phyloP scores from a whole-genome alignment of 2,113 vertebrate species.

The Tauraco erythrolophus region DNA sequence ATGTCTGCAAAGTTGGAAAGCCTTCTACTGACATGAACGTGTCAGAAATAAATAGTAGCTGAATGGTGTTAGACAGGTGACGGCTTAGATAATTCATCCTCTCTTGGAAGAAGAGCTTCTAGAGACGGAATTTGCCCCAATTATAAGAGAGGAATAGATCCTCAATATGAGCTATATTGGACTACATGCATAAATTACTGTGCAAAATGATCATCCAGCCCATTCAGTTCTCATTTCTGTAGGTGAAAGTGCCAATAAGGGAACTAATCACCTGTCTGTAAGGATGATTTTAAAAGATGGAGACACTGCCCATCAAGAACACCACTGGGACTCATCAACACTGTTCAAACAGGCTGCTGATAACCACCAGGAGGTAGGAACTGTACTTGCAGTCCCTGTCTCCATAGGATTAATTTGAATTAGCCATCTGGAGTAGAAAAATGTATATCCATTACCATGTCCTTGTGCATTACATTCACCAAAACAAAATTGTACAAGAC shows the following conservation, averaged over 20 bases:
- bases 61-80: slow-evolving; percentile 49
- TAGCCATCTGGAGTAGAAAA: background rate
- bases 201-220: slow-evolving; percentile 10
- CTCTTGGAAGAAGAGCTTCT: slow-evolving; percentile 8
- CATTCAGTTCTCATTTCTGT: slow-evolving; percentile 9
- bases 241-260: slow-evolving; percentile 36
- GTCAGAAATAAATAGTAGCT: slow-evolving; percentile 47
- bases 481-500: background rate
- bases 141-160: background rate
- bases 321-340: background rate
- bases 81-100: slow-evolving; percentile 15
- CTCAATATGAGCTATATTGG: slow-evolving; percentile 29
- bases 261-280: slow-evolving; percentile 24
- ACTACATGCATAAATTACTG: slow-evolving; percentile 19
- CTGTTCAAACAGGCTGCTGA: background rate
- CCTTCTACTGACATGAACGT: slow-evolving; percentile 11
- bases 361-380: slow-evolving; percentile 7
- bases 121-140: slow-evolving; percentile 31
- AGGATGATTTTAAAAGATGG: slow-evolving; percentile 11
- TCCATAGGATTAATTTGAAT: background rate
- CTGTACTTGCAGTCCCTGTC: background rate
- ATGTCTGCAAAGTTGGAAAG: slow-evolving; percentile 42
- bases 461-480: background rate
- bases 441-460: accelerated
- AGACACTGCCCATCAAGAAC: slow-evolving; percentile 8